Base-by-base conservation (phyloP, 1,140 invertebrate species). In the Zaprionus inermis region DNA sequence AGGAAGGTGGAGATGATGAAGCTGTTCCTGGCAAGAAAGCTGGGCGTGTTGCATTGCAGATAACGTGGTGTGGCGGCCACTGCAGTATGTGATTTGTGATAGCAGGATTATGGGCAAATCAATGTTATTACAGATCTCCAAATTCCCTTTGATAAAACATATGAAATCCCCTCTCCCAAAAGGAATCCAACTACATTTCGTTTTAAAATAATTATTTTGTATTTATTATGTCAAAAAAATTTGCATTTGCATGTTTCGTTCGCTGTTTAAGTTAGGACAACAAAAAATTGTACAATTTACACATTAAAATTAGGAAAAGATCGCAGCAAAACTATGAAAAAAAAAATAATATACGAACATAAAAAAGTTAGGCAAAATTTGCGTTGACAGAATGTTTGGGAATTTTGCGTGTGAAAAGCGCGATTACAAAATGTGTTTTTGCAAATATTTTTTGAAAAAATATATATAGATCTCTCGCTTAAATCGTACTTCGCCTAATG, bases 231-330 rank as follows among this genome's bases (percentile, higher is more conserved):
- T 86, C 72, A 88, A 88, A 86, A 86, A 78, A 68, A 57, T 70
- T 79, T 63, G 76, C 76, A 79, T 79, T 77, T 72, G 54, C 60
- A 66, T 86, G 66, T 78, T 74, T 83, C 73, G 69, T 78, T 86
- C 76, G 72, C 68, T 70, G 76, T 86, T 79, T 88, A 67, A 70
- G 59, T 88, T 80, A 89, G 73, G 82, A 81, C 80, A 88, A 88
- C 74, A 89, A 76, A 58, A 88, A 89, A 89, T 89, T 89, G 73
- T 84, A 89, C 84, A 89, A 89, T 89, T 89, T 89, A 89, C 80
- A 89, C 72, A 84, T 78, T 86, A 88, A 76, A 88, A 88, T 79
- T 73, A 88, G 36, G 66, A 71, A 73, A 56, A 68, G 54, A 65
- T 22, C 44, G 11, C 70, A 85, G 59, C 52, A 65, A 54, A 73